Base-by-base conservation (phyloP, 2,797 vertebrate genomes). In the Picus viridis region DNA sequence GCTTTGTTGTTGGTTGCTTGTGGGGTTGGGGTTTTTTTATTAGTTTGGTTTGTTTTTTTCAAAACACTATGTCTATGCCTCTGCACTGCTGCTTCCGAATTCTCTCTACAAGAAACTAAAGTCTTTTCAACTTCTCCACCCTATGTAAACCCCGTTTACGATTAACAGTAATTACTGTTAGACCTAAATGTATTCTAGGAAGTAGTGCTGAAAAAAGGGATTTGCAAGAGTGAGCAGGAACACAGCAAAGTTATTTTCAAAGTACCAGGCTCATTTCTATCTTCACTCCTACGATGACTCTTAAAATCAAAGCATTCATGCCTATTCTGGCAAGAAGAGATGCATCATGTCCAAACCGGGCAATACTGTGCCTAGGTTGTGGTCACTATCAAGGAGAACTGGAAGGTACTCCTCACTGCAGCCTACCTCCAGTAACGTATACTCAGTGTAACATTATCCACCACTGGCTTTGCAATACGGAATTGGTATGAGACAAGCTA, bases 401-500 rank as follows among this genome's bases (percentile, higher is more conserved):
- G 59, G 56, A 73, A 63, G 26, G 8, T 30, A 43, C 51, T 88
- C 56, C 32, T 30, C 19, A 5, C 8, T 19, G 30, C 39, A 51
- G 30, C 30, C 49, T 9, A 13, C 41, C 16, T 29, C 43, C 49
- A 36, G 19, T 34, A 67, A 47, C 1, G 19, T 5, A 24, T 1
- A 4, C 3, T 57, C 36, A 79, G 17, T 2, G 12, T 5, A 56
- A 29, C 13, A 14, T 15, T 12, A 15, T 13, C 43, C 73, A 16
- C 57, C 14, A 2, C n/a, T 12, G 15, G 2, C 29, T 12, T n/a
- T 15, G 59, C 86, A 32, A 32, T 2, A 61, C 10, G 16, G 51
- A 62, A 13, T 0, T 3, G 32, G 54, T 49, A 7, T 0, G 0
- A 47, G 61, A 63, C 29, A 12, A 65, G 43, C 71, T 70, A 26